Evolutionary conservation across 2,113 vertebrate species (phyloP).

Genomic region (Raja brachyura): DNA sequence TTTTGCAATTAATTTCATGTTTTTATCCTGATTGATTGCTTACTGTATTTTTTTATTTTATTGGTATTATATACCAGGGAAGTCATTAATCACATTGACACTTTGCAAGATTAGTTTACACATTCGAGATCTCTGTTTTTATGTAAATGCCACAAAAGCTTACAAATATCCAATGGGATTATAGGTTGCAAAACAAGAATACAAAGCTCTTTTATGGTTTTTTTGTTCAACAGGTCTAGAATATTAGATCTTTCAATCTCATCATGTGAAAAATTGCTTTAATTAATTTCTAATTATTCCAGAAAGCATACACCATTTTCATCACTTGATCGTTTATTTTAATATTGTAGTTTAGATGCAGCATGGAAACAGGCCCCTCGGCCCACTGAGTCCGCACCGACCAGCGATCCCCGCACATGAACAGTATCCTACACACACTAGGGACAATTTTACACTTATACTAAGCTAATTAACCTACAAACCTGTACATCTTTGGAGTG

Average conservation of each 20-base stretch:
- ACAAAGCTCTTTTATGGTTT: background rate
- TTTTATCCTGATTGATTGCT: background rate
- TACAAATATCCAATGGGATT: background rate
- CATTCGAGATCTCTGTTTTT: background rate
- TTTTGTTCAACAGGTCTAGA: background rate
- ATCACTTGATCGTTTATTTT: background rate
- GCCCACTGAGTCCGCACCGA: no score
- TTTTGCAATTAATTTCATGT: background rate
- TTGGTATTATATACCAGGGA: background rate
- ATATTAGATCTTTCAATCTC: background rate
- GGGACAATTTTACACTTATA: no score
- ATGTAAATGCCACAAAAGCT: slow-evolving; percentile 7
- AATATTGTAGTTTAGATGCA: no score
- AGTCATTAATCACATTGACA: slow-evolving; percentile 30
- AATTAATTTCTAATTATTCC: background rate
- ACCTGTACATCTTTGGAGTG: no score
- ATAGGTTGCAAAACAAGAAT: background rate
- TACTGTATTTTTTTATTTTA: slow-evolving; percentile 25
- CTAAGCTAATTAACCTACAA: no score
- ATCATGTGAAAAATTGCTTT: background rate
- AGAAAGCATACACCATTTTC: background rate
- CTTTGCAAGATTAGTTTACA: background rate
- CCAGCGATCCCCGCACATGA: no score
- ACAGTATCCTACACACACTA: no score
- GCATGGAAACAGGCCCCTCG: no score